Evolutionary conservation across 2,113 vertebrate genomes (phyloP), one percentile per base, ranked within the genome.

Genomic region (Pionites leucogaster): DNA sequence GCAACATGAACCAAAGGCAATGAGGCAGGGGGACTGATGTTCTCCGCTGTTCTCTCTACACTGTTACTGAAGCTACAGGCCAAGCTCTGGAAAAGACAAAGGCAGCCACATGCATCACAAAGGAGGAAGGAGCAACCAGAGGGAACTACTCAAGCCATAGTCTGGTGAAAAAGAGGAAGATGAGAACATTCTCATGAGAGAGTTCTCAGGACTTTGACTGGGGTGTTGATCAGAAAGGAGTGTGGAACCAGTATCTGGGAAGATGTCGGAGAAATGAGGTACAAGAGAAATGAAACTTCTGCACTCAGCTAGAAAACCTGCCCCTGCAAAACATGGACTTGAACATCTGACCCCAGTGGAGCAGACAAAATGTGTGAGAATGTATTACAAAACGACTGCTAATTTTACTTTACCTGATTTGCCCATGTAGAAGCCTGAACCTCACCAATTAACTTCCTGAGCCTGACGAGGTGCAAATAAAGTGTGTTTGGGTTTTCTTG

Each of bases 91-190:
- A 49, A 39, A 60, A 37, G 35, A 60, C 29, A n/a, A 52, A 59
- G 15, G 31, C 28, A 95, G 59, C 18, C 31, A 52, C 53, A 39
- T 0, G 0, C 8, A 5, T 13, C 5, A 4, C 29, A 70, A 28
- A 42, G 50, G n/a, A 79, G 10, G 41, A 52, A 60, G 23, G 16
- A 79, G n/a, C 39, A 75, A 33, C 17, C 35, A 49, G 59, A 19
- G 12, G 35, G 57, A 76, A 81, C 75, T 28, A 82, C 1, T 46
- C 46, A 67, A 82, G 57, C 22, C 49, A 44, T 8, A 68, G 29
- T 35, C 17, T 31, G 50, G 22, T 13, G 69, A 50, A 68, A 77
- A 74, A 67, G 25, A 70, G 23, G 46, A 89, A 87, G 41, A 47
- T 24, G 24, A 52, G 17, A 62, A 77, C 63, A 23, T 44, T 55